Evolutionary conservation across 2,113 vertebrate species (phyloP).

Genomic region (Benthochromis sp.): DNA sequence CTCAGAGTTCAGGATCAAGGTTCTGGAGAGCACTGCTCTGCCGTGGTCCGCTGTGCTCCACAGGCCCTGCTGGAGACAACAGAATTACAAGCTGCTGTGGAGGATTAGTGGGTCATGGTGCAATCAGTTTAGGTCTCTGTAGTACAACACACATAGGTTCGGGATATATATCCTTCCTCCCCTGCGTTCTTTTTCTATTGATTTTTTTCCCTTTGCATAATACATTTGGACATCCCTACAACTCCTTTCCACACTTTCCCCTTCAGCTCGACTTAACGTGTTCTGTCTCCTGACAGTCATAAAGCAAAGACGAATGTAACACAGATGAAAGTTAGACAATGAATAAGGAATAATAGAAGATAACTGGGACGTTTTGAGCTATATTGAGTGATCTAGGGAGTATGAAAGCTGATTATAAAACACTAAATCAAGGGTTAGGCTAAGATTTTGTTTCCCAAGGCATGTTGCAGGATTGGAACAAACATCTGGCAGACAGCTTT

Average conservation of each 20-base stretch:
- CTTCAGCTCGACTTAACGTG: background rate
- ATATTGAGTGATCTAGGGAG: background rate
- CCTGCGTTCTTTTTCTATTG: background rate
- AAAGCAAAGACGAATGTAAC: background rate
- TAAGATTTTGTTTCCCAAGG: slow-evolving; percentile 12
- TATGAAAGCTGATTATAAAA: background rate
- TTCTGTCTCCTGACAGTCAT: background rate
- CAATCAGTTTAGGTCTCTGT: background rate
- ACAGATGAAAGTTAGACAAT: background rate
- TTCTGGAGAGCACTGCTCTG: slow-evolving; percentile 7
- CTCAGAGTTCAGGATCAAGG: slow-evolving; percentile 26
- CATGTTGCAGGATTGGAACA: slow-evolving; percentile 32
- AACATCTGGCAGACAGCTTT: slow-evolving; percentile 59
- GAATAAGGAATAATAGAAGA: background rate
- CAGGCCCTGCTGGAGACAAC: slow-evolving; percentile 57
- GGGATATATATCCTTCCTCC: background rate
- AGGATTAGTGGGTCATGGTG: background rate
- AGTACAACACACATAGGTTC: background rate
- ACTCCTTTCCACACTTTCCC: background rate
- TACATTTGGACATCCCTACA: background rate
- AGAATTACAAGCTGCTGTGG: background rate
- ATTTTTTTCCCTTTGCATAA: background rate
- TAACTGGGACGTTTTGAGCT: background rate
- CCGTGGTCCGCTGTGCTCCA: slow-evolving; percentile 57
- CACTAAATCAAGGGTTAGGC: background rate